phyloP scores from a whole-genome alignment of 2,888 invertebrate species.

The Parnassius apollo region DNA sequence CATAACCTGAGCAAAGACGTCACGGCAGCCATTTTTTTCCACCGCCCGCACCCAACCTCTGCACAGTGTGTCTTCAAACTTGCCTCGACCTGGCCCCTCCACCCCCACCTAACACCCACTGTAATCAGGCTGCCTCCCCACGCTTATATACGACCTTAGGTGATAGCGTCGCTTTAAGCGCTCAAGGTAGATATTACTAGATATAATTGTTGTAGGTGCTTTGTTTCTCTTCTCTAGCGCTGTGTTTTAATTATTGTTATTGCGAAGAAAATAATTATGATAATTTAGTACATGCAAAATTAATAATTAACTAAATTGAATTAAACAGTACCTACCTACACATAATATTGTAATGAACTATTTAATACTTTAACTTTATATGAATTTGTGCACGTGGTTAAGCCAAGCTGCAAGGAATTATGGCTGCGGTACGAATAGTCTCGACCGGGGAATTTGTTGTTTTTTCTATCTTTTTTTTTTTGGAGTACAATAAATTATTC shows the following conservation, averaged over 20 bases:
- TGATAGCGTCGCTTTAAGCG: slow-evolving; percentile 42
- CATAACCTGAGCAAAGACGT: slow-evolving; percentile 14
- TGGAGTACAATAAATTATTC: too few species aligned
- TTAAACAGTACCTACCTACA: too few species aligned
- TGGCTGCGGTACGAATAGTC: too few species aligned
- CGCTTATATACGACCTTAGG: slow-evolving; percentile 60
- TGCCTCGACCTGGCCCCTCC: slow-evolving; percentile 52
- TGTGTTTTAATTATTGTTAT: background rate
- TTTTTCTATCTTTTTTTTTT: too few species aligned
- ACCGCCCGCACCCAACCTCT: slow-evolving; percentile 40
- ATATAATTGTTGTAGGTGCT: slow-evolving; percentile 13
- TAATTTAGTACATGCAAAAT: too few species aligned
- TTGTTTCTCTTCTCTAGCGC: slow-evolving; percentile 9
- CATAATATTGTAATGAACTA: too few species aligned
- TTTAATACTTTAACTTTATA: too few species aligned
- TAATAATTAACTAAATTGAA: too few species aligned
- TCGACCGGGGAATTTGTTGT: too few species aligned
- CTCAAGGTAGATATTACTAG: slow-evolving; percentile 35
- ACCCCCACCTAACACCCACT: slow-evolving; percentile 36
- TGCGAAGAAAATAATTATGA: too few species aligned
- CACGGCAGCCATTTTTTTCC: slow-evolving; percentile 58
- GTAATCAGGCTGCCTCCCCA: slow-evolving; percentile 46
- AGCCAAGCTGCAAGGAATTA: too few species aligned
- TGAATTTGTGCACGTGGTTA: too few species aligned
- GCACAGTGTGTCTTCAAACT: slow-evolving; percentile 69